Conservation (phyloP, 2,888 invertebrate species). For the Tholera decimalis region DNA sequence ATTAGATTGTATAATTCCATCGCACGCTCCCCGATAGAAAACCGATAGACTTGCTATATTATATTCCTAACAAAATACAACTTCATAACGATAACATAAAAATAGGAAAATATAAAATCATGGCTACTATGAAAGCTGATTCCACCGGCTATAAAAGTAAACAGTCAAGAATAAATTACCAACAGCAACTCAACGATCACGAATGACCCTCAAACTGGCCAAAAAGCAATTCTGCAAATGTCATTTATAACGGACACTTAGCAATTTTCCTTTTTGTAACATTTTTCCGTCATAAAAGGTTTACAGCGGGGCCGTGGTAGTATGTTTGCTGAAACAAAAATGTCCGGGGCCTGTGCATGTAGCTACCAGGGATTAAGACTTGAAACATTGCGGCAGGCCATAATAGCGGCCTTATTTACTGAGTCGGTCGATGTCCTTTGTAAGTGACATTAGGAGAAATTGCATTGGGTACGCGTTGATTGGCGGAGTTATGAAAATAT, state of each 20-base stretch:
- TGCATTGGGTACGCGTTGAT: constrained; percentile 20
- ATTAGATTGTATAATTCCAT: too few relatives aligned
- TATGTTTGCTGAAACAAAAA: constrained; percentile 68
- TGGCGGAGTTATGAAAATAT: neutral
- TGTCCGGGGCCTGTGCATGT: constrained; percentile 58
- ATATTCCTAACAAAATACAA: too few relatives aligned
- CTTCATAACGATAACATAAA: too few relatives aligned
- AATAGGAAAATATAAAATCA: neutral
- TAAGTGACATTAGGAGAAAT: constrained; percentile 33
- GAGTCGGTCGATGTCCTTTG: constrained; percentile 44
- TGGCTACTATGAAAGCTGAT: neutral
- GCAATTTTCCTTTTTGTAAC: constrained; percentile 57
- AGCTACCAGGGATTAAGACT: constrained; percentile 68
- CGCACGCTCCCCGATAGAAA: too few relatives aligned
- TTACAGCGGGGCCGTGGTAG: constrained; percentile 55
- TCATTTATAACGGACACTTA: constrained; percentile 56
- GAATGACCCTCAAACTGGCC: constrained; percentile 25
- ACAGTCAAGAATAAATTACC: constrained; percentile 36
- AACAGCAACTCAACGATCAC: constrained; percentile 35
- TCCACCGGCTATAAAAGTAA: neutral
- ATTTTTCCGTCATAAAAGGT: constrained; percentile 66
- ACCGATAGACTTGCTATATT: too few relatives aligned
- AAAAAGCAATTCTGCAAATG: constrained; percentile 40
- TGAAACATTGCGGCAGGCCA: constrained; percentile 66
- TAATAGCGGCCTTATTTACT: constrained; percentile 61